Base-by-base conservation (phyloP, 2,797 vertebrate genomes). In the Aldrovandia affinis region DNA sequence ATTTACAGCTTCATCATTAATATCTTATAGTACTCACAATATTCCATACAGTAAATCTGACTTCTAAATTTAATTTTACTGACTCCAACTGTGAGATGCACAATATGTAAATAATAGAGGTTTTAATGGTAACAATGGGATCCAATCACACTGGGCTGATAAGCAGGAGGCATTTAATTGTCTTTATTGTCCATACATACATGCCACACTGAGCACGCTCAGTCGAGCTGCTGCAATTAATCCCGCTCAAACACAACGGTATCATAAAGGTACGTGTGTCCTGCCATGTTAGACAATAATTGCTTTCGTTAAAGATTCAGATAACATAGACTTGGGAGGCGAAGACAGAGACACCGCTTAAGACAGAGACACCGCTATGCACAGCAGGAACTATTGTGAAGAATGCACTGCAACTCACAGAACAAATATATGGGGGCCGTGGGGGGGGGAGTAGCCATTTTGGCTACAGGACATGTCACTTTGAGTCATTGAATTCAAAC, bases 111-210 rank as follows among this genome's bases (percentile, higher is more conserved):
- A 77, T 10, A n/a, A 77, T 20, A 77, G 73, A 3, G 22, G 55
- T 50, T 57, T 39, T 42, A 78, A 50, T 54, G 5, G 82, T 78
- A 83, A 59, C 22, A 47, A 83, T 30, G 55, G 82, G 59, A 61
- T 25, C 39, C 28, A n/a, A 61, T 25, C n/a, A 47, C 73, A 57
- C 15, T 30, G 55, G 78, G 55, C 55, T 78, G 55, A 61, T 63
- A 83, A 61, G 33, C 57, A 39, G 28, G 47, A 14, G 44, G 57
- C 57, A 47, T 25, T 78, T 78, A 83, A 28, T n/a, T 12, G 54
- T 50, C 52, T 73, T n/a, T 81, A 65, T 81, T 65, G 61, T 73
- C 39, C 65, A 28, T 70, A 25, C 61, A 9, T 28, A 10, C 33
- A 28, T 10, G 18, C 33, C 54, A 78, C 28, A 0, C 15, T 30